These are phyloP conservation scores for Apogon hyalosoma DNA, from an alignment of 2,797 vertebrate genomes.

Conservation along the genomic window DNA sequence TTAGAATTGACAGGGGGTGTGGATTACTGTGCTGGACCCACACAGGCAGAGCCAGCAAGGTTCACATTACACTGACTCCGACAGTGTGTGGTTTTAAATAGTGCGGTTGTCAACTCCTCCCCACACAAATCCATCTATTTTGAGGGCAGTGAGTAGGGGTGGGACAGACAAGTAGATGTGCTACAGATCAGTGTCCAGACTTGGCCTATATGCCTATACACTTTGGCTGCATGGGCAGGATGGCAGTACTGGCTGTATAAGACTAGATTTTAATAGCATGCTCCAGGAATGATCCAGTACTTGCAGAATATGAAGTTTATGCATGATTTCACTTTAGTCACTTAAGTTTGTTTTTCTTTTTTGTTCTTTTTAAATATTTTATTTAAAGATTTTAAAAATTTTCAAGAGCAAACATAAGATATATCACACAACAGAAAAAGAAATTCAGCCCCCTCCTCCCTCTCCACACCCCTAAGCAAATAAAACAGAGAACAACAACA, in stretches of 20 bases:
- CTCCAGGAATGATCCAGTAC: neutral
- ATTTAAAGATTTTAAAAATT: too few relatives aligned
- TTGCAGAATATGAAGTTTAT: neutral
- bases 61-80: slow-evolving; percentile 88
- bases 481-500: too few relatives aligned
- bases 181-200: slow-evolving; percentile 52
- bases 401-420: too few relatives aligned
- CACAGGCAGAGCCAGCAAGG: slow-evolving; percentile 65
- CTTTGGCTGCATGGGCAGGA: slow-evolving; percentile 42
- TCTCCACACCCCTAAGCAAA: too few relatives aligned
- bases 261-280: neutral
- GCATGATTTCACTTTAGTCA: too few relatives aligned
- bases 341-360: too few relatives aligned
- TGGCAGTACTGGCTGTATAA: neutral
- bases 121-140: slow-evolving; percentile 81
- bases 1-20: slow-evolving; percentile 53
- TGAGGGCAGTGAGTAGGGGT: slow-evolving; percentile 57
- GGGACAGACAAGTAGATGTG: slow-evolving; percentile 47
- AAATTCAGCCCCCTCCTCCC: too few relatives aligned
- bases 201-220: slow-evolving; percentile 29
- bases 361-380: too few relatives aligned
- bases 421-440: too few relatives aligned
- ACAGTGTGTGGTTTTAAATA: slow-evolving; percentile 85
- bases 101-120: slow-evolving; percentile 79
- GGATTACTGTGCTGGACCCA: slow-evolving; percentile 60